A percentile compares a stretch with the other conserved stretches of the same genome.
phyloP scores from a whole-genome alignment of 2,888 invertebrate species.

The Cryptus armator region DNA sequence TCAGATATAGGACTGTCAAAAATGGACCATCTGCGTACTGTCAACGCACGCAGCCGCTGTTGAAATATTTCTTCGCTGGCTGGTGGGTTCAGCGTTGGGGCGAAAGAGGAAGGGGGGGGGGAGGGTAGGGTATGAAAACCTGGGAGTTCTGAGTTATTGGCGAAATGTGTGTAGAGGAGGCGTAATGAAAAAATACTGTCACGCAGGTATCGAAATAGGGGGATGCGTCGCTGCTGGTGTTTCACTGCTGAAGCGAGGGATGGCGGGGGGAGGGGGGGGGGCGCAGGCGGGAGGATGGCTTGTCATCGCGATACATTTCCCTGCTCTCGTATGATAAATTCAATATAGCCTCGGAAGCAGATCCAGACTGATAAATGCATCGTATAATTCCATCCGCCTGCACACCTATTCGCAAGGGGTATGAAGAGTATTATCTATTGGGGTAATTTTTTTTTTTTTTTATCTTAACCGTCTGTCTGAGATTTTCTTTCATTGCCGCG shows the following conservation, averaged over 20 bases:
- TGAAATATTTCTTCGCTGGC: conserved; percentile 70
- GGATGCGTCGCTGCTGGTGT: conserved; percentile 45
- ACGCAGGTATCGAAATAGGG: conserved; percentile 69
- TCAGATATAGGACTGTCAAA: conserved; percentile 72
- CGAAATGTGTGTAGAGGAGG: conserved; percentile 68
- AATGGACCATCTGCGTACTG: conserved; percentile 75
- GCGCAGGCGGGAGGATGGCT: conserved; percentile 17
- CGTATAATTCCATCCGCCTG: conserved; percentile 62
- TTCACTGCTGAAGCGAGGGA: conserved; percentile 43
- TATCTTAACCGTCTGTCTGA: not conserved
- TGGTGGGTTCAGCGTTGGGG: conserved; percentile 40
- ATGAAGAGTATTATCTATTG: not conserved
- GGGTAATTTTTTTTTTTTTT: too few relatives aligned
- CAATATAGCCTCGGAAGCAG: conserved; percentile 66
- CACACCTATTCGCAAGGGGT: conserved; percentile 29
- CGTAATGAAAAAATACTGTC: conserved; percentile 75
- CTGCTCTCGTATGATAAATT: conserved; percentile 66
- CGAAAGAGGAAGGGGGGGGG: too few relatives aligned
- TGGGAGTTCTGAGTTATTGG: conserved; percentile 73
- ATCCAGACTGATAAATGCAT: conserved; percentile 69
- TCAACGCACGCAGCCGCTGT: conserved; percentile 68
- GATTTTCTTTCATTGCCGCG: not conserved
- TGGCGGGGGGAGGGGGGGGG: not conserved
- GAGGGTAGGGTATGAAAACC: conserved; percentile 63
- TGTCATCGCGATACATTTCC: conserved; percentile 69